Evolutionary conservation across 2,113 vertebrate species (phyloP), one percentile per base, ranked within the genome.

Genomic region (Oxyura jamaicensis): DNA sequence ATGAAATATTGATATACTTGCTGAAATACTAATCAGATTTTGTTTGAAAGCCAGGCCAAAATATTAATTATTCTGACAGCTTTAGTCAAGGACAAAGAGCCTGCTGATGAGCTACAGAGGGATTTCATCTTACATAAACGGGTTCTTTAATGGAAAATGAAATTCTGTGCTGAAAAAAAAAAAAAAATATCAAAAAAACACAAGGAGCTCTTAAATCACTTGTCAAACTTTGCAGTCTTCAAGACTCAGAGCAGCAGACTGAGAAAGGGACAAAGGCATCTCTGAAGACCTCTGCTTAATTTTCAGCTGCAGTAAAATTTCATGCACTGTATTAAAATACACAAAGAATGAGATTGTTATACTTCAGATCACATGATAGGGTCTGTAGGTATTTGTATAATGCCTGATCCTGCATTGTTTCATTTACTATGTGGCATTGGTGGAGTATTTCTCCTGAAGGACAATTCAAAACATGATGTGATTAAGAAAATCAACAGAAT

Each of bases 21-120:
- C 94, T 94, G 94, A 97, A 96, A 97, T 93, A 94, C 88, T 95
- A 96, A 97, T 94, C 83, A 91, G 86, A 66, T 95, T 96, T 96
- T 88, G 72, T 95, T 96, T 96, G 88, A 88, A 83, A 90, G 68
- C 22, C 76, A 86, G 92, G 92, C 83, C 88, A 95, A 96, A 94
- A 92, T 93, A 95, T 94, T 95, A 96, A 95, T 97, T 97, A 96
- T 92, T 96, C 73, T 73, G 91, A 35, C 65, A 88, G 86, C 80
- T 33, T 90, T 91, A 80, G 71, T 94, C 91, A 96, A 94, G 87
- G 93, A 87, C 90, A 94, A 83, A 90, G 68, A 93, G 41, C 13
- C 60, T 73, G 59, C 50, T 90, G 91, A 90, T 83, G 90, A 94
- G 82, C 71, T 90, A 94, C 87, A 74, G 85, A 83, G 87, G 36